Evolutionary conservation across 2,113 vertebrate genomes (phyloP).

Genomic region (Myotis lucifugus): DNA sequence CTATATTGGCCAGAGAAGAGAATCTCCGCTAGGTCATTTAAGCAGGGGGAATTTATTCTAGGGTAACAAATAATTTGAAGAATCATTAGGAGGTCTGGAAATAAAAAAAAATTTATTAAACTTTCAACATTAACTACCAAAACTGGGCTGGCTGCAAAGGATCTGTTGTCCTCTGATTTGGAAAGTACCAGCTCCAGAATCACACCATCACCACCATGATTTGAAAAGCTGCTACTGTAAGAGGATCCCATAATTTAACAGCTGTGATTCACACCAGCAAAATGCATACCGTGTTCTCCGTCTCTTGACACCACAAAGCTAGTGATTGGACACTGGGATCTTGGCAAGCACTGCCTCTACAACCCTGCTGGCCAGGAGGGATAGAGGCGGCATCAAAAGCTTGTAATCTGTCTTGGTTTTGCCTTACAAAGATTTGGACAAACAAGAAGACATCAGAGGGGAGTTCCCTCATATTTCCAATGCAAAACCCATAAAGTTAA

Average conservation of each 20-base stretch:
- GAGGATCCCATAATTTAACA: background rate
- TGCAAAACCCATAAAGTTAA: background rate
- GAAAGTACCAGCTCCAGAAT: background rate
- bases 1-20: background rate
- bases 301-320: background rate
- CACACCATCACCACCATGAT: background rate
- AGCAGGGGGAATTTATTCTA: background rate
- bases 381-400: background rate
- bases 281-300: background rate
- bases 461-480: background rate
- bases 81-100: background rate
- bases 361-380: background rate
- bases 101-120: background rate
- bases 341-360: background rate
- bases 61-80: background rate
- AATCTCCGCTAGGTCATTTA: background rate
- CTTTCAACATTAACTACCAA: background rate
- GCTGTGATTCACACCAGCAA: background rate
- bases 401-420: background rate
- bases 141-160: background rate
- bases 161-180: background rate
- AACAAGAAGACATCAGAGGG: background rate
- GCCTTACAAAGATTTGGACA: background rate
- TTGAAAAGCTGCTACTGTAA: background rate
- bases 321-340: background rate